phyloP scores from a whole-genome alignment of 2,888 invertebrate genomes.

The Eutolmus rufibarbis region DNA sequence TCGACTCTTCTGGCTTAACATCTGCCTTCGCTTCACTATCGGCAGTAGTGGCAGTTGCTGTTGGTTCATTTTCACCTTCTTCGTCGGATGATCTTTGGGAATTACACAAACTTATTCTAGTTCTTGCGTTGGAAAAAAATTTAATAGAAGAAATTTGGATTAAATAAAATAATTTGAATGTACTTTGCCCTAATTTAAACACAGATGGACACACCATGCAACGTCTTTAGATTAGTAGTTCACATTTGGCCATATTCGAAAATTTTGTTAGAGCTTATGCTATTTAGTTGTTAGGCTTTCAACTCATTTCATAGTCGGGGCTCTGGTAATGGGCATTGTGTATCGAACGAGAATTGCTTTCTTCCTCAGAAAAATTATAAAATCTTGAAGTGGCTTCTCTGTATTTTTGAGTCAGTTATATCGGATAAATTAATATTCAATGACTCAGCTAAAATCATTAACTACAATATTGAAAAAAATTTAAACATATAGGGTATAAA shows the following conservation, averaged over 20 bases:
- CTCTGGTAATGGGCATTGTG: neutral
- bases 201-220: neutral
- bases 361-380: neutral
- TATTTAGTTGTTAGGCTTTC: neutral
- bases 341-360: neutral
- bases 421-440: neutral
- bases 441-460: neutral
- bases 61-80: constrained; percentile 55
- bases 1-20: neutral
- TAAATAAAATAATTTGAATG: constrained; percentile 43
- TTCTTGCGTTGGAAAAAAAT: constrained; percentile 11
- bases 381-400: neutral
- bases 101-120: constrained; percentile 61
- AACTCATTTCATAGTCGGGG: neutral
- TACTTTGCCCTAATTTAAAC: neutral
- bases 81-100: constrained; percentile 63
- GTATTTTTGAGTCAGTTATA: neutral
- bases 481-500: too few relatives aligned
- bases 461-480: neutral
- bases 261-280: neutral
- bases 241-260: neutral
- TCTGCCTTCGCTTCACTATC: neutral
- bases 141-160: constrained; percentile 7
- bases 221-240: neutral
- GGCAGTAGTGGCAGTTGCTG: neutral